phyloP scores from a whole-genome alignment of 1,140 invertebrate species.

The Heterodera schachtii region DNA sequence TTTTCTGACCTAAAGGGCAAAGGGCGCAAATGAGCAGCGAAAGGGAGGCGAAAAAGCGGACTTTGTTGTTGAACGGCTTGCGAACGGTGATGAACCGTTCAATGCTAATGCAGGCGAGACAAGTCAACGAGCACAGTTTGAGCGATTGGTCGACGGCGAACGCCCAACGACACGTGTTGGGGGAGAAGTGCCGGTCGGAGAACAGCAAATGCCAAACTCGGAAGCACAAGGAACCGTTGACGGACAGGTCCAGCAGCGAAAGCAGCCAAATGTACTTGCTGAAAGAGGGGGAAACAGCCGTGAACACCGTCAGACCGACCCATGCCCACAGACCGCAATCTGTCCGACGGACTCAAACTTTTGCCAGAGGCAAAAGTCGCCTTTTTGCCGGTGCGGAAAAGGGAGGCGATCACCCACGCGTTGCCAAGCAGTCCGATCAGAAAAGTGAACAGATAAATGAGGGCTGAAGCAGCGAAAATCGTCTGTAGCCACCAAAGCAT shows the following conservation, averaged over 20 bases:
- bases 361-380: conserved; percentile 35
- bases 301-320: too few relatives aligned
- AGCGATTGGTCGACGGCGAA: conserved; percentile 54
- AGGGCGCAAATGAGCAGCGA: conserved; percentile 6
- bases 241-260: conserved; percentile 61
- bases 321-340: not conserved
- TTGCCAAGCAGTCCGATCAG: conserved; percentile 49
- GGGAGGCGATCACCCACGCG: conserved; percentile 51
- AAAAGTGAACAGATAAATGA: conserved; percentile 43
- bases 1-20: conserved; percentile 48
- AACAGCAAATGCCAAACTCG: conserved; percentile 52
- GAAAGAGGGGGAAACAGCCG: not conserved
- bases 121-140: conserved; percentile 58
- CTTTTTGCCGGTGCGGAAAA: conserved; percentile 40
- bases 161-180: conserved; percentile 43
- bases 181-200: conserved; percentile 45
- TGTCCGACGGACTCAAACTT: conserved; percentile 26
- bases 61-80: conserved; percentile 60
- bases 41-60: not conserved
- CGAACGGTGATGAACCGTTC: conserved; percentile 59
- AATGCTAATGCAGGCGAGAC: conserved; percentile 58
- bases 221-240: conserved; percentile 52
- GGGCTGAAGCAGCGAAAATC: conserved; percentile 20
- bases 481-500: conserved; percentile 12
- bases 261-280: conserved; percentile 57